These are phyloP conservation scores for Ochropacha duplaris DNA, from an alignment of 2,888 invertebrate species.

Conservation along the genomic window DNA sequence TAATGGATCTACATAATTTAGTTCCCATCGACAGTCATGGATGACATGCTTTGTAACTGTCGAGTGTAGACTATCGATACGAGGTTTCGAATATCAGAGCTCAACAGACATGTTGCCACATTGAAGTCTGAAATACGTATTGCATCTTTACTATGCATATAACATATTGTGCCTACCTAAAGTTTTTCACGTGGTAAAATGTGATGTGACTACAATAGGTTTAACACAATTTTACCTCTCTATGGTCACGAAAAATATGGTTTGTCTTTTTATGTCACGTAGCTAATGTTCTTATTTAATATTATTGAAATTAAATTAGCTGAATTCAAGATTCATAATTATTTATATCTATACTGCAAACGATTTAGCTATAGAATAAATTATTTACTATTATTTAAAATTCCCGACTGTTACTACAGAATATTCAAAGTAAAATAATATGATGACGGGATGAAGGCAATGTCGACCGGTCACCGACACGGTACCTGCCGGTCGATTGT, in stretches of 20 bases:
- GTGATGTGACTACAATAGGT: neutral
- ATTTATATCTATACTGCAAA: too few relatives aligned
- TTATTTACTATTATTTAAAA: neutral
- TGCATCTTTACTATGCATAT: too few relatives aligned
- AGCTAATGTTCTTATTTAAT: too few relatives aligned
- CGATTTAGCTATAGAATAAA: too few relatives aligned
- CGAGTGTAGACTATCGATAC: slow-evolving; percentile 28
- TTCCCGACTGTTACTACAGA: neutral
- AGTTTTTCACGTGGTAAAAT: neutral
- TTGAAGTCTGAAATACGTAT: neutral
- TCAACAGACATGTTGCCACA: neutral
- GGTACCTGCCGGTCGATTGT: slow-evolving; percentile 48
- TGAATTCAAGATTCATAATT: too few relatives aligned
- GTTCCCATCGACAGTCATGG: slow-evolving; percentile 57
- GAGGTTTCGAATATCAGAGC: slow-evolving; percentile 26
- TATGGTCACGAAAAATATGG: too few relatives aligned
- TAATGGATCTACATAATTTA: slow-evolving; percentile 35
- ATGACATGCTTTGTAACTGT: slow-evolving; percentile 52
- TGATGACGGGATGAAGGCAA: slow-evolving; percentile 24
- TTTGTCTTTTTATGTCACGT: too few relatives aligned
- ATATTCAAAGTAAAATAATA: neutral
- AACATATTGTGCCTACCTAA: neutral
- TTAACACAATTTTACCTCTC: neutral
- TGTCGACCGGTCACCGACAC: slow-evolving; percentile 42
- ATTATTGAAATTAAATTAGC: too few relatives aligned